Evolutionary conservation across 2,888 invertebrate genomes (phyloP).

Genomic region (Dolomedes plantarius): DNA sequence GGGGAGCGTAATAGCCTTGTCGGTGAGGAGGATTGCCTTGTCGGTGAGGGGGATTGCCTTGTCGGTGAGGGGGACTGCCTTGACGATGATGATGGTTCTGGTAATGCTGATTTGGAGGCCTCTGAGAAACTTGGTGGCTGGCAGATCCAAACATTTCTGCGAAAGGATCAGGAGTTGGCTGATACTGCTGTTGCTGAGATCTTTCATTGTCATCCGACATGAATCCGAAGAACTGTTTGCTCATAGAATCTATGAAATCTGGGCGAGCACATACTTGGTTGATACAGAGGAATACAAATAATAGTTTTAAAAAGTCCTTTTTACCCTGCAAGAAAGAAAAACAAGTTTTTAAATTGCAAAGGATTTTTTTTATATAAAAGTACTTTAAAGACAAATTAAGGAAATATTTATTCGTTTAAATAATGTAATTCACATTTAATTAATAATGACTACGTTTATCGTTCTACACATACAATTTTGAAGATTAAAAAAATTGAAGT

Average conservation of each 20-base stretch:
- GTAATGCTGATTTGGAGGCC: not conserved
- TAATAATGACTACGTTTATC: too few relatives aligned
- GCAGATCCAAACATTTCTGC: slow-evolving; percentile 52
- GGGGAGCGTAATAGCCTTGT: slow-evolving; percentile 53
- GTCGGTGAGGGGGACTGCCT: slow-evolving; percentile 9
- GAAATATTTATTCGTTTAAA: too few relatives aligned
- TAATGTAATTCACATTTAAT: too few relatives aligned
- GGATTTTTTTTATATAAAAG: too few relatives aligned
- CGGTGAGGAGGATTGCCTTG: slow-evolving; percentile 23
- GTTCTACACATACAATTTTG: too few relatives aligned
- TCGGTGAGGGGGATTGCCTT: slow-evolving; percentile 11
- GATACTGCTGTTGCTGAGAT: not conserved
- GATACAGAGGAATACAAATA: slow-evolving; percentile 13
- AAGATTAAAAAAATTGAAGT: too few relatives aligned
- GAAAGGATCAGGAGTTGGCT: slow-evolving; percentile 35
- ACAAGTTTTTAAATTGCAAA: too few relatives aligned
- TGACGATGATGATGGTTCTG: slow-evolving; percentile 5
- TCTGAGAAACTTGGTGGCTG: slow-evolving; percentile 14
- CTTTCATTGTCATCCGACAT: slow-evolving; percentile 15
- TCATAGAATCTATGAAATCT: slow-evolving; percentile 58
- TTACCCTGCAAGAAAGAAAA: not conserved
- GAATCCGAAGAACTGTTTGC: slow-evolving; percentile 61
- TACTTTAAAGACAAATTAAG: too few relatives aligned
- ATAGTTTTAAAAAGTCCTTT: not conserved
- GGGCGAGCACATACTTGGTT: slow-evolving; percentile 13